Evolutionary conservation across 2,888 invertebrate genomes (phyloP).

Genomic region (Drosophila imparisetae): DNA sequence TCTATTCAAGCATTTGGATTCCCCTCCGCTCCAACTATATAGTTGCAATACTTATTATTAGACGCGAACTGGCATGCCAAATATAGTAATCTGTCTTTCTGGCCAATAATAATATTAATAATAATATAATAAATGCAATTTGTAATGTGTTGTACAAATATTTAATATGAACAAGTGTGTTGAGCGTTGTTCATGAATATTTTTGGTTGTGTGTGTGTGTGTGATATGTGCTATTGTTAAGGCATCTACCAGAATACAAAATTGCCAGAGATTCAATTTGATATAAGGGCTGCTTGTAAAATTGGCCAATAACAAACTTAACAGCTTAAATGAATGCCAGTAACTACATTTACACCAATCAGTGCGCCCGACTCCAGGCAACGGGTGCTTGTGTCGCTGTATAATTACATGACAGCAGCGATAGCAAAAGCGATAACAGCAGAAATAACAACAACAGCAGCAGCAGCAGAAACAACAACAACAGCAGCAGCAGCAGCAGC

Average conservation of each 20-base stretch:
- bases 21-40: no score
- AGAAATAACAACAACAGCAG: conserved; percentile 40
- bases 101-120: background rate
- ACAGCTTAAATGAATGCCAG: conserved; percentile 21
- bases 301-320: conserved; percentile 13
- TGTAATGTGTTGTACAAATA: background rate
- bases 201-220: background rate
- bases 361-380: conserved; percentile 33
- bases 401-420: conserved; percentile 71
- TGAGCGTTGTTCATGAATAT: background rate
- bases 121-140: background rate
- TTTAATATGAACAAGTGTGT: background rate
- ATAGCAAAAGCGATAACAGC: conserved; percentile 39
- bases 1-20: no score
- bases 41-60: background rate
- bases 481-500: conserved; percentile 20
- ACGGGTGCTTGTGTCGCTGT: conserved; percentile 55
- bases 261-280: background rate
- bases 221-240: background rate
- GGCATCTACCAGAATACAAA: background rate
- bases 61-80: background rate
- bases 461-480: conserved; percentile 6
- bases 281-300: background rate
- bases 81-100: background rate
- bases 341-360: conserved; percentile 51